Base-by-base conservation (phyloP, 2,888 invertebrate species). In the Alloscopus bannaensis region DNA sequence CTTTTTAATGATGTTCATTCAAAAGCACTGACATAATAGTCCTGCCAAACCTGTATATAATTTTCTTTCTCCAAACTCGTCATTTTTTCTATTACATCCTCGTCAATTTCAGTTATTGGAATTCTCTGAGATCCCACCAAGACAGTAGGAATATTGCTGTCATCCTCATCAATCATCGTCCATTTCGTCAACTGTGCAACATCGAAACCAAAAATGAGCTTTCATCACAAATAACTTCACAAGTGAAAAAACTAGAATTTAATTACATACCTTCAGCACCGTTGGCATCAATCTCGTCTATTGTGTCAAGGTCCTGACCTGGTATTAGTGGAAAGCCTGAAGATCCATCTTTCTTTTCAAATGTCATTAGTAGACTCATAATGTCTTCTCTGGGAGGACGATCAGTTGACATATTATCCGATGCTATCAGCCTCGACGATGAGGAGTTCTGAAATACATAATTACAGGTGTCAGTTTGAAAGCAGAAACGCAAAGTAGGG, bases 31-130 rank as follows among this genome's bases (percentile, higher is more conserved):
- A 95, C 94, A 89, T 95, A 97, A 89, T 95, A 94, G 88, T 98
- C 97, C 88, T 97, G 97, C 88, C 96, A 97, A 52, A 95, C 92
- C 89, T 95, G 94, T 86, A 98, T 97, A 88, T 98, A 98, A 45
- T 94, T 93, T 87, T 97, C 96, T 89, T 97, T 97, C 88, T 98
- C 98, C 3, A 93, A 90, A 22, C 95, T 94, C 11, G 95, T 94
- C 98, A 98, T 98, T 88, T 93, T 93, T 0, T 93, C 93, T 86
- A 97, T 95, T 87, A 96, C 91, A 85, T 93, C 92, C 88, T 96
- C 95, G 87, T 95, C 94, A 13, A 98, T 92, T 87, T 95, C 94
- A 36, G 94, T 94, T 76, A 97, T 91, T 0, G 95, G 92, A 83
- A 96, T 93, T 18, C 92, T 91, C 86, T 92, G 92, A 50, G 94